Conservation (phyloP, 2,113 vertebrate species). For the Megaceryle maxima region DNA sequence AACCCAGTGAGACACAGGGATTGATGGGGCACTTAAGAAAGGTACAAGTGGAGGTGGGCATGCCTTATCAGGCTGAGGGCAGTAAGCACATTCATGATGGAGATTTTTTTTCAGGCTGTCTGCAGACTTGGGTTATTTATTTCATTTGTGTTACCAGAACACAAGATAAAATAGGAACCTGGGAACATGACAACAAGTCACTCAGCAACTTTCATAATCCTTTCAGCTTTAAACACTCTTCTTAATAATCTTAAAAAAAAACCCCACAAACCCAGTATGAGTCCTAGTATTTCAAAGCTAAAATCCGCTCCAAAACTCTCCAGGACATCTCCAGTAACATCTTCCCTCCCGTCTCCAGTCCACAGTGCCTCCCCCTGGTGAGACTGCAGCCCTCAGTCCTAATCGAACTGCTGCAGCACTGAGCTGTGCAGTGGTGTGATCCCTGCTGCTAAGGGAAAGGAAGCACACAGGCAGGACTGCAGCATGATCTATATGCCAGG, state of each 20-base stretch:
- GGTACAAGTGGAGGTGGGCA: rapidly evolving
- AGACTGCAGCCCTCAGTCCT: not conserved
- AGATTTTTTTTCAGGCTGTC: not conserved
- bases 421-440: not conserved
- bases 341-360: not conserved
- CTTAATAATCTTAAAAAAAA: not conserved
- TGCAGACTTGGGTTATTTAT: not conserved
- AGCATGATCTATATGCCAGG: not conserved
- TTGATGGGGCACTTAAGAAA: not conserved
- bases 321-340: not conserved
- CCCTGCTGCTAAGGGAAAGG: not conserved
- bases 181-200: not conserved
- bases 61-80: not conserved
- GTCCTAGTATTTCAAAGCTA: not conserved
- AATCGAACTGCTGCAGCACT: not conserved
- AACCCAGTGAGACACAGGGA: not conserved
- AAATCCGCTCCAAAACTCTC: not conserved
- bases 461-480: not conserved
- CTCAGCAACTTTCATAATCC: not conserved
- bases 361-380: not conserved
- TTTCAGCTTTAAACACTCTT: not conserved
- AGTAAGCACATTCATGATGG: not conserved
- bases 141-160: not conserved
- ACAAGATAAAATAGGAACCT: not conserved
- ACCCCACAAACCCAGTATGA: not conserved